Evolutionary conservation across 2,888 invertebrate genomes (phyloP), one percentile per base, ranked within the genome.

Genomic region (Eulithis testata): DNA sequence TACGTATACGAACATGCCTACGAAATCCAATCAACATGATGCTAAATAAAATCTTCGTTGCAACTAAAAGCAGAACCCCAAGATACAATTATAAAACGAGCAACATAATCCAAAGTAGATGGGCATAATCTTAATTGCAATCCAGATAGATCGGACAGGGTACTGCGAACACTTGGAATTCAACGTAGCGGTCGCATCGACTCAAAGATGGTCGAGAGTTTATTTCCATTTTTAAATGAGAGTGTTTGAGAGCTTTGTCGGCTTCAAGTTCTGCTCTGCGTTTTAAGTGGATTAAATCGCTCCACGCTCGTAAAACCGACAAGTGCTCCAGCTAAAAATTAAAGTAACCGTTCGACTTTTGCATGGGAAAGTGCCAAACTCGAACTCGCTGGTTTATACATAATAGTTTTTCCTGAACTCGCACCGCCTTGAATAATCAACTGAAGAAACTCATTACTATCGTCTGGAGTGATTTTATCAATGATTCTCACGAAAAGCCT

Each of bases 261-360:
- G 92, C 88, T 86, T 79, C 75, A 89, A 91, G 92, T 88, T 91
- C 91, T 92, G 92, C 91, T 91, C 88, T 88, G 92, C 88, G 92
- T 93, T 93, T 93, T 93, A 93, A 93, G 93, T 93, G 93, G 93
- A 93, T 93, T 93, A 93, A 93, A 93, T 91, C 91, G 91, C 91
- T 91, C 89, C 81, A 89, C 89, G 91, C 91, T 92, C 91, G 91
- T 92, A 93, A 91, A 93, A 91, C 91, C 91, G 91, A 92, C 92
- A 93, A 92, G 91, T 92, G 91, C 90, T 89, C 78, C 76, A 85
- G 89, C 90, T 87, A 91, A 91, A 91, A 92, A 92, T 92, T 92
- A 91, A 92, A 92, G 91, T 92, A 91, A 92, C 90, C 81, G 85
- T 93, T 91, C 90, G 91, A 91, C 91, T 91, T 93, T 91, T 92